Conservation (phyloP, 1,140 invertebrate genomes). For the Chymomyza costata region DNA sequence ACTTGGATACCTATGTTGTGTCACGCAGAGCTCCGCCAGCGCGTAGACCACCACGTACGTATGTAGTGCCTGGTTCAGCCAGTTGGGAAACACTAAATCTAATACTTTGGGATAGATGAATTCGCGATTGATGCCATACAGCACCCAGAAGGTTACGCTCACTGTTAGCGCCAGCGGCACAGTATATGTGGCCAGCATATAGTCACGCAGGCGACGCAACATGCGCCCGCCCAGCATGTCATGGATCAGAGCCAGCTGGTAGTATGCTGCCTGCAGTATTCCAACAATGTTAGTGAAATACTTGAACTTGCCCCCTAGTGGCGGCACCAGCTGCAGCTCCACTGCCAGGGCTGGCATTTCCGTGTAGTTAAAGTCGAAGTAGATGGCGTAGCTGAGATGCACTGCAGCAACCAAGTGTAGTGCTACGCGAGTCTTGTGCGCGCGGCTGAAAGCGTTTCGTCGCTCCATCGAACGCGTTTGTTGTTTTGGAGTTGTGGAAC, state of each 20-base stretch:
- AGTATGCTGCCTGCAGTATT: conserved; percentile 84
- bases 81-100: conserved; percentile 84
- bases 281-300: conserved; percentile 89
- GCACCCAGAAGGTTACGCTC: conserved; percentile 88
- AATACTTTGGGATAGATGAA: conserved; percentile 84
- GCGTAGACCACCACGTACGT: conserved; percentile 83
- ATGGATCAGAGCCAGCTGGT: conserved; percentile 81
- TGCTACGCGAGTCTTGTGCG: conserved; percentile 38
- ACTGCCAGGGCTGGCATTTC: conserved; percentile 79
- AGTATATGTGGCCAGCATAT: conserved; percentile 80
- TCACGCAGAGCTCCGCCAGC: conserved; percentile 80
- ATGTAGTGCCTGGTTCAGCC: conserved; percentile 93
- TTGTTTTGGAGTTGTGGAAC: too few species aligned
- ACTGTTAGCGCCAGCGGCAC: conserved; percentile 89
- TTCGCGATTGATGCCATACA: conserved; percentile 89
- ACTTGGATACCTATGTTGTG: conserved; percentile 81
- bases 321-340: conserved; percentile 70
- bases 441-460: too few species aligned
- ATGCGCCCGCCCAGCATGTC: conserved; percentile 81
- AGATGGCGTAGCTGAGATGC: conserved; percentile 82
- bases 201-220: conserved; percentile 83
- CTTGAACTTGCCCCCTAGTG: conserved; percentile 86
- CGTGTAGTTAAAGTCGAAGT: conserved; percentile 81
- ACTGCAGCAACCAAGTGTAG: conserved; percentile 80
- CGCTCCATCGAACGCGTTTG: too few species aligned